Conservation (phyloP, 2,113 vertebrate genomes). For the Typhlomys cinereus region DNA sequence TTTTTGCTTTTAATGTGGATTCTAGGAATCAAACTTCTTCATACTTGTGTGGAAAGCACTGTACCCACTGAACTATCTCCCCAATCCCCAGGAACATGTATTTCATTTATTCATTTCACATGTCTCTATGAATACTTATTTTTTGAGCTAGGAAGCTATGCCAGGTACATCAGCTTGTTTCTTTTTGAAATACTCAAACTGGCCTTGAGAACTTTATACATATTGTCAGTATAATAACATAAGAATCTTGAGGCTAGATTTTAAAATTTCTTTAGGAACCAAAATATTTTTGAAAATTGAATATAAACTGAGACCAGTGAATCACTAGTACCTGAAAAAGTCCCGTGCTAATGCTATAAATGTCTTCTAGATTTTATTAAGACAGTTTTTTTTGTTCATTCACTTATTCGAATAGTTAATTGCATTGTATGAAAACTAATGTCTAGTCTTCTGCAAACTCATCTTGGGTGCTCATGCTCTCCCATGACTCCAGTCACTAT, state of each 20-base stretch:
- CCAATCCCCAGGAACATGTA: no score
- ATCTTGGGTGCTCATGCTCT: neutral
- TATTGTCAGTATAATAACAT: conserved; percentile 22
- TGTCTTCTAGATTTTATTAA: conserved; percentile 25
- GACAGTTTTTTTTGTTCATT: conserved; percentile 19
- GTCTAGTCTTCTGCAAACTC: neutral
- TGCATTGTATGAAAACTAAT: neutral
- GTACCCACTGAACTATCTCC: neutral
- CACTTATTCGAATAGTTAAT: conserved; percentile 39
- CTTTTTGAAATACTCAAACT: conserved; percentile 32
- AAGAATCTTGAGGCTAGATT: conserved; percentile 17
- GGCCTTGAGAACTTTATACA: neutral
- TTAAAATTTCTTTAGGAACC: neutral
- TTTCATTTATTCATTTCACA: no score
- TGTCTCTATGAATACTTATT: neutral
- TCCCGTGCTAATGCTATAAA: conserved; percentile 28
- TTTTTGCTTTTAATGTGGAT: neutral
- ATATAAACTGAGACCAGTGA: neutral
- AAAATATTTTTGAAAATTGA: conserved; percentile 6
- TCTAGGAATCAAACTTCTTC: neutral
- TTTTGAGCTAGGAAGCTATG: neutral
- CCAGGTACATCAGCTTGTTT: neutral
- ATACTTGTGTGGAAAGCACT: neutral
- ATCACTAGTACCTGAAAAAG: neutral
- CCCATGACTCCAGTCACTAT: neutral